Evolutionary conservation across 2,888 invertebrate species (phyloP), one percentile per base, ranked within the genome.

Genomic region (Clanis bilineata): DNA sequence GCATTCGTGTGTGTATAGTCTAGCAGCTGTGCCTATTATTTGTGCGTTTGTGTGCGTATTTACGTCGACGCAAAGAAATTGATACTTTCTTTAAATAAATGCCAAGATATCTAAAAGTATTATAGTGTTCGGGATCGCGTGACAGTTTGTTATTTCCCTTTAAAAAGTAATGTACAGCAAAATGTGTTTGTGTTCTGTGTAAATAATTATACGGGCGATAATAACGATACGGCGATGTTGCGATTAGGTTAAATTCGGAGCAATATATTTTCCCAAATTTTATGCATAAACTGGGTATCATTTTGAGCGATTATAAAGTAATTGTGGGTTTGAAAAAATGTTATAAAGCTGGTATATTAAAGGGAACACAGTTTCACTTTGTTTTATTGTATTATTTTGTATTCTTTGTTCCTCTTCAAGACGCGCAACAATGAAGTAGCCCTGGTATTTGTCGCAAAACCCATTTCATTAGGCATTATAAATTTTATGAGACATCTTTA

Each of bases 11-110:
- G 84, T 70, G 74, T 78, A 74, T 74, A 76, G 76, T 82, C 83
- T 86, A 86, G 90, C 91, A 91, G 91, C 90, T 92, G 91, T 87
- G 87, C 83, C 86, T 89, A 88, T 90, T 90, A 88, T 87, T 84
- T 73, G 36, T 80, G 78, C 72, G 70, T 74, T 72, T 82, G 90
- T 89, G 88, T 87, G 88, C 77, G 78, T 76, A 74, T 72, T 73
- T 69, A 61, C 82, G 74, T 78, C 64, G 82, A 79, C 68, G 56
- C 25, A 63, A 58, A 65, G 57, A 64, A 73, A 72, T 85, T 85
- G 86, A 84, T 82, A 80, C 78, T 68, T 73, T 65, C 43, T 39
- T 58, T 58, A 36, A 57, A 58, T 55, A 62, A 67, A 56, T 71
- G 69, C 70, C 70, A 77, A 76, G 77, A 79, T 72, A 74, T 78